These are phyloP conservation scores for Platichthys stellatus DNA, from an alignment of 2,113 vertebrate species.

Conservation along the genomic window DNA sequence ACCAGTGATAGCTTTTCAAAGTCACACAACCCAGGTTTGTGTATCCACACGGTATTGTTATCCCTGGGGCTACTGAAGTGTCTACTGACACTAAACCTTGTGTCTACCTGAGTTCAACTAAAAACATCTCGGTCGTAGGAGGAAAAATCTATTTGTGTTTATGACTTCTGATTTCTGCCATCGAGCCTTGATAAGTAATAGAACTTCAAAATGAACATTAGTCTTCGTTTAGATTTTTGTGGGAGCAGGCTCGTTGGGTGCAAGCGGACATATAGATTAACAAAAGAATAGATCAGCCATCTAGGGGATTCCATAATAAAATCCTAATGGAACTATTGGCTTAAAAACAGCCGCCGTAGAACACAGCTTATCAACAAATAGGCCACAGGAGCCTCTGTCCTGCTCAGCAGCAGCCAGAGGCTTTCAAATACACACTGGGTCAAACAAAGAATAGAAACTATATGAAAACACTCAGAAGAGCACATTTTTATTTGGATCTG, in stretches of 20 bases:
- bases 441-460: not conserved
- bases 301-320: slow-evolving; percentile 60
- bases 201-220: slow-evolving; percentile 16
- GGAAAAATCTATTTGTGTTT: not conserved
- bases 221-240: not conserved
- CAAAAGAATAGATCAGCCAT: slow-evolving; percentile 32
- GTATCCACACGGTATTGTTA: not conserved
- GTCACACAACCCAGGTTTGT: slow-evolving; percentile 14
- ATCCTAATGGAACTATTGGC: slow-evolving; percentile 66
- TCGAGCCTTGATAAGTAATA: not conserved
- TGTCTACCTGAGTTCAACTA: not conserved
- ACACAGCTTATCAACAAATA: slow-evolving; percentile 60
- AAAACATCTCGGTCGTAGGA: not conserved
- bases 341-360: slow-evolving; percentile 46
- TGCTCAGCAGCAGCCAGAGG: slow-evolving; percentile 9
- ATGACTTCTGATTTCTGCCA: not conserved
- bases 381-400: slow-evolving; percentile 35
- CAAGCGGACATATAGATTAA: not conserved
- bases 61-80: not conserved
- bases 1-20: not conserved
- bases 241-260: not conserved
- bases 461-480: too few species aligned
- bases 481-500: too few species aligned
- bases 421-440: slow-evolving; percentile 35
- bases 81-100: not conserved